Base-by-base conservation (phyloP, 2,113 vertebrate species). In the Hiodon tergisus region DNA sequence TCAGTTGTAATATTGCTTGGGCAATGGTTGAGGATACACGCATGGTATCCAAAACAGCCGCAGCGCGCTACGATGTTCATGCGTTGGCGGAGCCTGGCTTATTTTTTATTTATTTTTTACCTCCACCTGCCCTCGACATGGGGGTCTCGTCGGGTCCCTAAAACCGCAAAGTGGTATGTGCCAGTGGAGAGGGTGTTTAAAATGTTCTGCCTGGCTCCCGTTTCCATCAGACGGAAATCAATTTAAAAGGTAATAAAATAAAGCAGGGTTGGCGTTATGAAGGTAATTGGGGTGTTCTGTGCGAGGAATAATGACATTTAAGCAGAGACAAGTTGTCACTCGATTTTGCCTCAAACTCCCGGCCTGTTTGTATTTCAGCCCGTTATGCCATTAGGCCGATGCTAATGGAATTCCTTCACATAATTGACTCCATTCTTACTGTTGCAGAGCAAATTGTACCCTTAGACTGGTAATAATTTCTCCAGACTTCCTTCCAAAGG, bases 371-470 rank as follows among this genome's bases (percentile, higher is more conserved):
- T 87, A 85, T 84, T 79, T 80, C 78, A 85, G 83, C 83, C 85
- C 83, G 86, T 86, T 82, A 78, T 85, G 86, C 84, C 81, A 85
- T 86, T 77, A 85, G 84, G 87, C 82, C 86, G 78, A 80, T 81
- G 77, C 80, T 89, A 88, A 89, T 86, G 84, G 83, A 85, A 87
- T 87, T 87, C 87, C 81, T 83, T 80, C 84, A 82, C 81, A 79
- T 86, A 88, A 87, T 88, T 81, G 86, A 83, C 83, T 82, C 58
- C 66, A 73, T 82, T 79, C 84, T 80, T 84, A 74, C 67, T 85
- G 71, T 83, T 53, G 14, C 76, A 70, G 84, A 80, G 81, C 77
- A 76, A 58, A 84, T 78, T 85, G 81, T 85, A 82, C 85, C 85
- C 82, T 86, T 81, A 85, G 83, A 83, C 86, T 83, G 78, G 75